These are phyloP conservation scores for Grammomys surdaster DNA, from an alignment of 2,113 vertebrate species.

Conservation along the genomic window DNA sequence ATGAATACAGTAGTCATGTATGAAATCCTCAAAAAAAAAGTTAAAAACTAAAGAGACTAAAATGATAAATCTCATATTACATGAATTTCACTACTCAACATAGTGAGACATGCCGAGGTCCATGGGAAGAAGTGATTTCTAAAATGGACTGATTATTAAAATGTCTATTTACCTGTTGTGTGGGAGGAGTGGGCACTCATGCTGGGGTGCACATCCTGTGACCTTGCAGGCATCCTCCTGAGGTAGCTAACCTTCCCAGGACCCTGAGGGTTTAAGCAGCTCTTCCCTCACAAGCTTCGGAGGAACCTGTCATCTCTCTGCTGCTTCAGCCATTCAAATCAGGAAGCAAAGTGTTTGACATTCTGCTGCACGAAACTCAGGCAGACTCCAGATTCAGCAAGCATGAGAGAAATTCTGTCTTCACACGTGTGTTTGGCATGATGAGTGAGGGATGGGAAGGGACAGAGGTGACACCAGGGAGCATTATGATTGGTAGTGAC, in stretches of 20 bases:
- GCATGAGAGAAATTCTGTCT: slow-evolving; percentile 56
- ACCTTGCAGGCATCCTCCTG: not conserved
- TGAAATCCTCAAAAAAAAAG: not conserved
- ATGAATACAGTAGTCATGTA: not conserved
- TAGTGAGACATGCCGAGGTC: not conserved
- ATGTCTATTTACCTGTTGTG: not conserved
- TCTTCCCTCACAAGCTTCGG: slow-evolving; percentile 53
- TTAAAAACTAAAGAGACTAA: not conserved
- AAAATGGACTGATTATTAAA: not conserved
- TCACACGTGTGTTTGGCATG: slow-evolving; percentile 49
- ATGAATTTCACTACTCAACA: not conserved
- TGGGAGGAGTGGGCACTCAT: not conserved
- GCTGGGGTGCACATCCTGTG: not conserved
- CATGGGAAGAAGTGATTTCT: not conserved
- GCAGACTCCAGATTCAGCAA: slow-evolving; percentile 50
- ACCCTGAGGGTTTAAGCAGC: not conserved
- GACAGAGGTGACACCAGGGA: slow-evolving; percentile 56
- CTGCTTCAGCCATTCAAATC: slow-evolving; percentile 38
- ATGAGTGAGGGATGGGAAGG: slow-evolving; percentile 27
- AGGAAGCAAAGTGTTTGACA: slow-evolving; percentile 61
- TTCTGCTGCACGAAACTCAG: slow-evolving; percentile 45
- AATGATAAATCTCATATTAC: not conserved
- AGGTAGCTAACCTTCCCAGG: not conserved
- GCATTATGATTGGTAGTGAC: slow-evolving; percentile 46
- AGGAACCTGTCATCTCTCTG: slow-evolving; percentile 45